A percentile compares a stretch with the other conserved stretches of the same genome.
Evolutionary conservation across 2,797 vertebrate genomes (phyloP).

Genomic region (Vespertilio murinus): DNA sequence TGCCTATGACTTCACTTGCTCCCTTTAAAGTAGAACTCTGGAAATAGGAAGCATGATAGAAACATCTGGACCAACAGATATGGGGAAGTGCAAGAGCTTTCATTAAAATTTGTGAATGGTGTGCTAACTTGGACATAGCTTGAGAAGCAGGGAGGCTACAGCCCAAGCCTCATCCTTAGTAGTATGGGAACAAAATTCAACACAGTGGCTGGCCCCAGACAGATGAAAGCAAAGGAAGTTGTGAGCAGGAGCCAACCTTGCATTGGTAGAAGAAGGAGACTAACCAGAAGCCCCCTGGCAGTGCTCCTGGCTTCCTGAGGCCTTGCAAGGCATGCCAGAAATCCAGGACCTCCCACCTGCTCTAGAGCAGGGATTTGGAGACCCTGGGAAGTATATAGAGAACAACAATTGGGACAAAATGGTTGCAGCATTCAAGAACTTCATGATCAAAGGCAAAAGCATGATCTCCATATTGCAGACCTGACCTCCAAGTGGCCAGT

Average conservation of each 20-base stretch:
- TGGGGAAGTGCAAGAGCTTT: background rate
- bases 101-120: rapidly evolving
- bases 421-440: background rate
- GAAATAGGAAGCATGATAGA: background rate
- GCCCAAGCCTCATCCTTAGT: background rate
- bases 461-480: background rate
- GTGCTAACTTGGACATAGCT: background rate
- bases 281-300: background rate
- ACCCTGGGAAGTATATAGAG: too few species aligned
- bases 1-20: background rate
- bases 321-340: background rate
- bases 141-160: background rate
- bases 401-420: background rate
- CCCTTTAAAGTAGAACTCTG: background rate
- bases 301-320: background rate
- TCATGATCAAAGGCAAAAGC: background rate
- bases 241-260: background rate
- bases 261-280: background rate
- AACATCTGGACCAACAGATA: background rate
- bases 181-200: background rate
- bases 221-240: background rate
- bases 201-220: background rate
- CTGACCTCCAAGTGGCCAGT: background rate
- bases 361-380: background rate
- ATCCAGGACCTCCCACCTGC: background rate